phyloP scores from a whole-genome alignment of 2,888 invertebrate species.

The Thysanoteuthis rhombus region DNA sequence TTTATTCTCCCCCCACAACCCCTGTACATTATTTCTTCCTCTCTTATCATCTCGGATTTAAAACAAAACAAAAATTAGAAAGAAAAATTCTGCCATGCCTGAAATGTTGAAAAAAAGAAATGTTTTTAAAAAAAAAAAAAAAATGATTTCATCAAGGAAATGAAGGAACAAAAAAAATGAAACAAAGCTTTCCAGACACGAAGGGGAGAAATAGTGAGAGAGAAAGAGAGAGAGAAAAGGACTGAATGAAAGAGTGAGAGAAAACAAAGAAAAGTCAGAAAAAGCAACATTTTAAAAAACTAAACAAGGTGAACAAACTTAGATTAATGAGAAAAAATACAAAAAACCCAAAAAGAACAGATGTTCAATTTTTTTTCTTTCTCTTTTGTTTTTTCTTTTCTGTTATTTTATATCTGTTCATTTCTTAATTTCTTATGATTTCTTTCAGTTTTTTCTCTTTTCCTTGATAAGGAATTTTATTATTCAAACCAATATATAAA shows the following conservation, averaged over 20 bases:
- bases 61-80: background rate
- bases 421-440: background rate
- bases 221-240: background rate
- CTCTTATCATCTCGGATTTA: background rate
- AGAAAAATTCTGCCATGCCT: background rate
- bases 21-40: slow-evolving; percentile 1
- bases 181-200: background rate
- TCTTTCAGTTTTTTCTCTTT: background rate
- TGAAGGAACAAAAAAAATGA: background rate
- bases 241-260: background rate
- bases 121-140: background rate
- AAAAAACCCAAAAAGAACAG: no score
- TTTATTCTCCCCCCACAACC: background rate
- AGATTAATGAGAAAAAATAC: background rate
- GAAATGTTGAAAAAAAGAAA: background rate
- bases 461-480: background rate
- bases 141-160: no score
- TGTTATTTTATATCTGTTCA: background rate
- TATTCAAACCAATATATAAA: background rate
- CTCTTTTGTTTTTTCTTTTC: background rate
- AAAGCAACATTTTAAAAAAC: background rate
- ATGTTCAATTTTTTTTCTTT: background rate
- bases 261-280: background rate
- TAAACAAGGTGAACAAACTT: background rate
- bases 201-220: background rate